Base-by-base conservation (phyloP, 2,888 invertebrate species). In the Oxyteleia sp. region DNA sequence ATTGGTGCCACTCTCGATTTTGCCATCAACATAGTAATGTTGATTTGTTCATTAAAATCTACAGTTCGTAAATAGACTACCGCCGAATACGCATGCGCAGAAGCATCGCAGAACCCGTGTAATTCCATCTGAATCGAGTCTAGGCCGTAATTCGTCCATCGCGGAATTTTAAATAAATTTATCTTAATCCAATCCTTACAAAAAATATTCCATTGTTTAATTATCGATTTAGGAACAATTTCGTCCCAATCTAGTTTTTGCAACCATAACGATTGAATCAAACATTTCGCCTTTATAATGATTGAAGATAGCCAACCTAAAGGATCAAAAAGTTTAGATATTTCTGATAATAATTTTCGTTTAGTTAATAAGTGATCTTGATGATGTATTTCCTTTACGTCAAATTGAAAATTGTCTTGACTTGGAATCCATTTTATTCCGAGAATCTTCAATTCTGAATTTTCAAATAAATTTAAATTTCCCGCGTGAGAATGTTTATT, bases 211-310 rank as follows among this genome's bases (percentile, higher is more conserved):
- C 23, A 23, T 23, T 23, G 23, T 23, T 23, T 5, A 23, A 5
- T 4, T 4, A 23, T 23, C 2, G 2, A 2, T 23, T 4, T 29
- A 1, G 29, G 15, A 53, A 53, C 26, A 15, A 3, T 2, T 4
- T 53, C 51, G 16, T 53, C 51, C 51, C 51, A 53, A 15, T 53
- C n/a, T 29, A 29, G 29, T 29, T 53, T 53, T 15, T 26, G 15
- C 1, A 53, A 5, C 51, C 51, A 53, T 29, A 13, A 15, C 0
- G 10, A 7, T 29, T 53, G 51, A 13, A 53, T 29, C 15, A 53
- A 29, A 3, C 26, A 29, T 20, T 53, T 53, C 13, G 51, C 51
- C 29, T 53, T 53, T 0, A 53, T 53, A 1, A 53, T n/a, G 15
- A 53, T 5, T n/a, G 51, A 29, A 7, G 51, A 45, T 13, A 43